Base-by-base conservation (phyloP, 2,888 invertebrate genomes). In the Branchellion lobata region DNA sequence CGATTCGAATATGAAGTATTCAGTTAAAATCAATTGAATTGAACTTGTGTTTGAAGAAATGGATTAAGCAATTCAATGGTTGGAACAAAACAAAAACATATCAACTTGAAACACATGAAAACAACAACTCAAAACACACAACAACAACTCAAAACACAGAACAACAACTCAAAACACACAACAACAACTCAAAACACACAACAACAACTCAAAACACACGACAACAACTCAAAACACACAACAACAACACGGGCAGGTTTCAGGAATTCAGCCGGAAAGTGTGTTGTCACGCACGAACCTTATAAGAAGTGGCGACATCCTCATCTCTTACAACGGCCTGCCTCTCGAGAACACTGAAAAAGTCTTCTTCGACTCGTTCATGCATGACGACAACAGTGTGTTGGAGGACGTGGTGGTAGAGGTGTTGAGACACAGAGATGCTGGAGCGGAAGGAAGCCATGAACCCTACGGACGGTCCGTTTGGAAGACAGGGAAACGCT, bases 221-320 rank as follows among this genome's bases (percentile, higher is more conserved):
- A 14, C 47, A 8, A 14, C 47, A 18, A 47, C 57, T 18, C 1
- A 40, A n/a, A n/a, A n/a, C n/a, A n/a, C n/a, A n/a, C n/a, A n/a
- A n/a, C n/a, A n/a, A n/a, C n/a, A n/a, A n/a, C 81, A 68, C 81
- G 84, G 84, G 34, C 85, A 86, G 86, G 84, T 86, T 21, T 85
- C 85, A 80, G 78, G 85, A 65, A 82, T 86, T 29, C 81, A 85
- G 33, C 84, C 85, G 8, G 84, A 84, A 80, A 85, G 86, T 53
- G 84, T 84, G n/a, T 85, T 85, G 79, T 83, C 84, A 2, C 93
- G 93, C 88, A 93, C 94, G 86, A 93, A 93, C 29, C 90, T 93
- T 84, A 90, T 96, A 81, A 90, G 91, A 84, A 90, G 93, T 80
- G 94, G 94, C 21, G 95, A 95, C 88, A 94, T 95, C 90, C 92